Evolutionary conservation across 2,113 vertebrate genomes (phyloP), one percentile per base, ranked within the genome.

Genomic region (Boleophthalmus pectinirostris): DNA sequence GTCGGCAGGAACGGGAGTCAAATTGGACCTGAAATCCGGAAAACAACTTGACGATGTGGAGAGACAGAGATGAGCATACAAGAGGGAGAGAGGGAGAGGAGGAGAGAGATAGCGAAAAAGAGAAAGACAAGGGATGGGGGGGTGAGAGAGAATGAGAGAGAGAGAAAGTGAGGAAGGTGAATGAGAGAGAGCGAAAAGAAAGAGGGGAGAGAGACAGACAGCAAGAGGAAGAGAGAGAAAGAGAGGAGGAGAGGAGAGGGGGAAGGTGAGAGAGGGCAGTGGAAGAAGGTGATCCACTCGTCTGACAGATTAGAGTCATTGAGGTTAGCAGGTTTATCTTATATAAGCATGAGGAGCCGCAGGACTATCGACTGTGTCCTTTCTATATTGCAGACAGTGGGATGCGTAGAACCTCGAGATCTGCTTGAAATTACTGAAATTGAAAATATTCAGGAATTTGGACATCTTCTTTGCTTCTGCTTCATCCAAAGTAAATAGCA

Each of bases 231-330:
- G 38, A 9, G 35, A 58, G 66, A 70, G 58, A 68, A 23, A 43
- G 38, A 43, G 38, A 43, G 35, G 9, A 8, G 9, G 38, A 43
- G 38, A 9, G 38, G 58, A 66, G 23, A 15, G 20, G n/a, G 60
- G 56, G 72, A 72, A 70, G 69, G 69, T 69, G 79, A 79, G 71
- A 58, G 56, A 74, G 66, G 23, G 60, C 20, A 69, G 68, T 25
- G 12, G 66, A 21, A 61, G 58, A 85, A 87, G 75, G 71, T 86
- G 85, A 92, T 91, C 89, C 83, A 81, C 78, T 80, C 66, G 58
- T 91, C 86, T 81, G 63, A 71, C 82, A 87, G 85, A 85, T 93
- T 91, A 92, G 74, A 47, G 63, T 92, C 87, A 92, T 79, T 81
- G 72, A 85, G 81, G 79, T 86, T 85, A 88, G 73, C 78, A 88